Percentiles rank a stretch among this genome's conserved stretches.
These are phyloP conservation scores for Muntiacus reevesi DNA, from an alignment of 2,113 vertebrate genomes.

Conservation along the genomic window DNA sequence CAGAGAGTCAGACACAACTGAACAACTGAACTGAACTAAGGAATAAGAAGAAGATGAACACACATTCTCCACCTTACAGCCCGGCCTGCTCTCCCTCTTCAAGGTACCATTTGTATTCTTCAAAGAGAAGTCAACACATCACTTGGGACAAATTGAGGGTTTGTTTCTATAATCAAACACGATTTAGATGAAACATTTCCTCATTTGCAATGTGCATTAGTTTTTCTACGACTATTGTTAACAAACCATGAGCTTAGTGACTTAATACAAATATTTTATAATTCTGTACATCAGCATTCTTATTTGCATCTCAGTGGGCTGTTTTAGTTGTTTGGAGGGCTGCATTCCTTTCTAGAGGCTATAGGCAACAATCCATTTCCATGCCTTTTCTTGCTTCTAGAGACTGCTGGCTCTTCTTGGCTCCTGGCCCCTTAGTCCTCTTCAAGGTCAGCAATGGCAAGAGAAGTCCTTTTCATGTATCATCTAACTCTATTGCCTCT, in stretches of 20 bases:
- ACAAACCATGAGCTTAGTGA: neutral
- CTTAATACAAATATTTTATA: neutral
- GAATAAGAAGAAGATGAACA: neutral
- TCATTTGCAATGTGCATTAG: neutral
- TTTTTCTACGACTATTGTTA: neutral
- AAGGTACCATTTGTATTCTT: neutral
- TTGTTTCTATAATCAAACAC: neutral
- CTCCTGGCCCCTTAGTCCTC: neutral
- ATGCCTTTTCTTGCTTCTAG: neutral
- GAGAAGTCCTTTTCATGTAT: neutral
- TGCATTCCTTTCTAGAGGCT: neutral
- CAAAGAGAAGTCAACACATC: neutral
- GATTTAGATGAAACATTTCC: neutral
- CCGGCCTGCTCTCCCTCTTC: neutral
- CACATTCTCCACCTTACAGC: neutral
- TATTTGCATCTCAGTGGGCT: neutral
- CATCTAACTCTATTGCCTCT: neutral
- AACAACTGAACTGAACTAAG: neutral
- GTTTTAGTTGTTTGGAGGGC: neutral
- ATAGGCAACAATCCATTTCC: neutral
- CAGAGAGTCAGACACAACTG: neutral
- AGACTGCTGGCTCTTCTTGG: neutral
- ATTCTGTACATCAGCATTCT: neutral
- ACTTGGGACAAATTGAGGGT: slow-evolving; percentile 2
- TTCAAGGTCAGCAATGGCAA: neutral